Conservation (phyloP, 1,140 invertebrate species). For the Prorops nasuta region DNA sequence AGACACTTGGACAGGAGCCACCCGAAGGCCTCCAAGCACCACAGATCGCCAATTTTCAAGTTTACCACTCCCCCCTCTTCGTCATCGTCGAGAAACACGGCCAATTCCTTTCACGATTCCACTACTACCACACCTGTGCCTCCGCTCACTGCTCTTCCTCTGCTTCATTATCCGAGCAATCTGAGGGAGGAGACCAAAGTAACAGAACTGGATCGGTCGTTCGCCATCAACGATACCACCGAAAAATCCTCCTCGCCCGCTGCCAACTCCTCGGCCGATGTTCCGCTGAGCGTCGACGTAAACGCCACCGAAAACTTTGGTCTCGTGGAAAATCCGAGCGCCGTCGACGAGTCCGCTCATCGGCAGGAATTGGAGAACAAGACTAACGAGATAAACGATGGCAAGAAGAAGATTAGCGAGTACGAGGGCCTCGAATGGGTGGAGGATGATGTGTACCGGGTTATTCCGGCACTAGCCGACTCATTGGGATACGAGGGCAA, state of each 20-base stretch:
- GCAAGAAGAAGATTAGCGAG: slow-evolving; percentile 25
- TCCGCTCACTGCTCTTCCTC: slow-evolving; percentile 1
- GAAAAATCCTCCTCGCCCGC: background rate
- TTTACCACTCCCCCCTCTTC: slow-evolving; percentile 8
- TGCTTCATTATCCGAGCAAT: background rate
- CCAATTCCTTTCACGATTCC: slow-evolving; percentile 26
- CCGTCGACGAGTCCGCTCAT: background rate
- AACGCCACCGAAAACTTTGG: no score
- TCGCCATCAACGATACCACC: background rate
- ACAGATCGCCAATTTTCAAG: no score
- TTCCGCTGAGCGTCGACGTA: no score
- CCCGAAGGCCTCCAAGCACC: slow-evolving; percentile 9
- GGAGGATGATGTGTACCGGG: slow-evolving; percentile 49
- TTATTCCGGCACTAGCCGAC: slow-evolving; percentile 37
- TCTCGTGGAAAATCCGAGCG: background rate
- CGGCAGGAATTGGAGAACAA: background rate
- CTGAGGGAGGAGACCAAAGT: background rate
- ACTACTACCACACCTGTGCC: slow-evolving; percentile 8
- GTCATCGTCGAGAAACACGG: slow-evolving; percentile 6
- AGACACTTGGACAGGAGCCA: background rate
- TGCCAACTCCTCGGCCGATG: background rate
- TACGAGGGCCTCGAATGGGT: slow-evolving; percentile 53
- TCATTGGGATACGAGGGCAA: slow-evolving; percentile 26
- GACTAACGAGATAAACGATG: background rate
- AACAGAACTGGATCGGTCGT: background rate